A percentile compares a stretch with the other conserved stretches of the same genome.
phyloP scores from a whole-genome alignment of 2,888 invertebrate genomes.

The Apodemia zela region DNA sequence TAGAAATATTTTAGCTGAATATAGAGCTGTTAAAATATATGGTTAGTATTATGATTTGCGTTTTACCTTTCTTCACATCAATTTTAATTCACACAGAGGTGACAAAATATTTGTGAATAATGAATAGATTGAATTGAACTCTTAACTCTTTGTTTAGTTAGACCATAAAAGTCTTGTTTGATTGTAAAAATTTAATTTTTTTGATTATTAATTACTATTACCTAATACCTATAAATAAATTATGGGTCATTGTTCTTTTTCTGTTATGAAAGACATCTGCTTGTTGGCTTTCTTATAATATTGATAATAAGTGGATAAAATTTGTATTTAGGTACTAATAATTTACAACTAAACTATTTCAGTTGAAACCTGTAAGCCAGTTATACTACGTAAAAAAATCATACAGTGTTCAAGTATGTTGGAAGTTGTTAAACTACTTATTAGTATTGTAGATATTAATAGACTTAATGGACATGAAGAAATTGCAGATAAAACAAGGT shows the following conservation, averaged over 20 bases:
- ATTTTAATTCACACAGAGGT: neutral
- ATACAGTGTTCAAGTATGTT: conserved; percentile 61
- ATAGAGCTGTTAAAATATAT: conserved; percentile 69
- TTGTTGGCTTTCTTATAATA: too few species aligned
- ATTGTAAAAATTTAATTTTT: too few species aligned
- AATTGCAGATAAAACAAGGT: conserved; percentile 46
- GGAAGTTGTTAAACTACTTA: conserved; percentile 61
- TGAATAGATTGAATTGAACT: too few species aligned
- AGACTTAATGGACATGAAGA: conserved; percentile 49
- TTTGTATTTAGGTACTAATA: too few species aligned
- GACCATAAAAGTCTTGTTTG: too few species aligned
- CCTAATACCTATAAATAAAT: too few species aligned
- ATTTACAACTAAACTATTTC: conserved; percentile 36
- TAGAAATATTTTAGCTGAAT: conserved; percentile 69
- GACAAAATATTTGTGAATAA: neutral
- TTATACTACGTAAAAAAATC: conserved; percentile 54
- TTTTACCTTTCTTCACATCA: neutral
- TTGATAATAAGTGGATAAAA: too few species aligned
- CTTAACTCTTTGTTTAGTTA: too few species aligned
- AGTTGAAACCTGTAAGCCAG: conserved; percentile 71
- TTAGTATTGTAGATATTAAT: conserved; percentile 53
- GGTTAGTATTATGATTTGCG: conserved; percentile 43
- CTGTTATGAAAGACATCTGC: too few species aligned
- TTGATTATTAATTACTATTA: too few species aligned
- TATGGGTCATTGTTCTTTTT: too few species aligned